Evolutionary conservation across 2,888 invertebrate genomes (phyloP).

Genomic region (Marronus borbonicus): DNA sequence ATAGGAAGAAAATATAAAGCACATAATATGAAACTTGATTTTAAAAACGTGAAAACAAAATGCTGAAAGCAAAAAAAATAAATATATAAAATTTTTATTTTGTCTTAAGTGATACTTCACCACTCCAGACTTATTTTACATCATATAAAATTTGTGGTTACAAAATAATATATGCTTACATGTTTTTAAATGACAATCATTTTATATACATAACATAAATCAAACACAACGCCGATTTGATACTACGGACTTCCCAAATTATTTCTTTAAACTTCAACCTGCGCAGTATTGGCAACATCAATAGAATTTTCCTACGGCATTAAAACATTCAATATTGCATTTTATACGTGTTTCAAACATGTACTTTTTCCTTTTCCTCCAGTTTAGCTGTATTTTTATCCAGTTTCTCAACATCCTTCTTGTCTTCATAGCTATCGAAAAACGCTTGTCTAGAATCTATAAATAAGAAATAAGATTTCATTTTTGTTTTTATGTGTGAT

Average conservation of each 20-base stretch:
- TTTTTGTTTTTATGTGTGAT: slow-evolving; percentile 6
- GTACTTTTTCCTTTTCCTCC: slow-evolving; percentile 27
- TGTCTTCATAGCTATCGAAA: slow-evolving; percentile 59
- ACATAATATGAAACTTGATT: no score
- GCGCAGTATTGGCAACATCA: slow-evolving; percentile 32
- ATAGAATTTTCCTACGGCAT: slow-evolving; percentile 38
- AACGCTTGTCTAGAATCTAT: slow-evolving; percentile 64
- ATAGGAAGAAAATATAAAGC: no score
- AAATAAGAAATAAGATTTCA: slow-evolving; percentile 52
- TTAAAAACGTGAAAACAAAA: no score
- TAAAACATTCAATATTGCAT: not conserved
- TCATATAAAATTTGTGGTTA: slow-evolving; percentile 43
- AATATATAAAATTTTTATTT: slow-evolving; percentile 35
- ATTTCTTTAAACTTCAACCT: slow-evolving; percentile 20
- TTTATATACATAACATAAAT: slow-evolving; percentile 36
- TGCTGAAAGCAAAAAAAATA: not conserved
- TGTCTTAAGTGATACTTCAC: not conserved
- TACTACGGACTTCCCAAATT: slow-evolving; percentile 31
- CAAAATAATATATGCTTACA: slow-evolving; percentile 39
- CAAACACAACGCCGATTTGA: slow-evolving; percentile 20
- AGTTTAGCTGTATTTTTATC: slow-evolving; percentile 28
- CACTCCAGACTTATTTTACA: slow-evolving; percentile 2
- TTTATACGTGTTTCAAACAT: not conserved
- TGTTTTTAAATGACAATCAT: slow-evolving; percentile 10
- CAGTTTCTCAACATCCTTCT: slow-evolving; percentile 56